phyloP scores from a whole-genome alignment of 1,140 invertebrate genomes.

The Penaeus chinensis region DNA sequence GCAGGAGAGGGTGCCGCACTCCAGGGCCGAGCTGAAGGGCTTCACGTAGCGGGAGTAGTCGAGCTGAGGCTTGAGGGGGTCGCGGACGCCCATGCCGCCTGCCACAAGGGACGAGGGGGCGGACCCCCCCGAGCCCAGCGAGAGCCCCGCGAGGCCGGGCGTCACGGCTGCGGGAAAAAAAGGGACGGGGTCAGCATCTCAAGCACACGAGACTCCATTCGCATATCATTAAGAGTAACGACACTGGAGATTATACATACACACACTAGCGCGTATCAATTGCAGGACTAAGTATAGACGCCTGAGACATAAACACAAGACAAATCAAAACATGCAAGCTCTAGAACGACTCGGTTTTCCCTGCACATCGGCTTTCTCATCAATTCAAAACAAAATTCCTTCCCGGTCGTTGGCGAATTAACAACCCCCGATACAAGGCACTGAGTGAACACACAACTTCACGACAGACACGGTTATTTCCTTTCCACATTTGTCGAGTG shows the following conservation, averaged over 20 bases:
- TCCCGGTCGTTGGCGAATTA: too few relatives aligned
- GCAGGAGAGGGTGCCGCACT: conserved; percentile 84
- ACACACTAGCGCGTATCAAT: background rate
- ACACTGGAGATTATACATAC: background rate
- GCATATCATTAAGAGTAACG: background rate
- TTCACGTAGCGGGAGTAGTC: conserved; percentile 87
- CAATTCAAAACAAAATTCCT: too few relatives aligned
- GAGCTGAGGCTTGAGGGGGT: conserved; percentile 58
- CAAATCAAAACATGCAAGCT: too few relatives aligned
- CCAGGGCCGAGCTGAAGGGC: conserved; percentile 79
- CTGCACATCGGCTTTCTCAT: too few relatives aligned
- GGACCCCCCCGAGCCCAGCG: conserved; percentile 41
- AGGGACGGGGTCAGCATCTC: background rate
- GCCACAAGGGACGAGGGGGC: conserved; percentile 31
- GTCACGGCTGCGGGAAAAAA: conserved; percentile 58
- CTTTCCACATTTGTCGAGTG: too few relatives aligned
- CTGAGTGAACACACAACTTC: too few relatives aligned
- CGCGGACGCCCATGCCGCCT: conserved; percentile 42
- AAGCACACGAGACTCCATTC: background rate
- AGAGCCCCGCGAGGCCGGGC: conserved; percentile 59
- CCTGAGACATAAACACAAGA: too few relatives aligned
- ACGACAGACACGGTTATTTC: too few relatives aligned
- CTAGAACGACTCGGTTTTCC: too few relatives aligned
- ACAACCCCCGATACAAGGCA: too few relatives aligned
- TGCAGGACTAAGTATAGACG: too few relatives aligned